Conservation (phyloP, 2,797 vertebrate species). For the Neomorphus geoffroyi region DNA sequence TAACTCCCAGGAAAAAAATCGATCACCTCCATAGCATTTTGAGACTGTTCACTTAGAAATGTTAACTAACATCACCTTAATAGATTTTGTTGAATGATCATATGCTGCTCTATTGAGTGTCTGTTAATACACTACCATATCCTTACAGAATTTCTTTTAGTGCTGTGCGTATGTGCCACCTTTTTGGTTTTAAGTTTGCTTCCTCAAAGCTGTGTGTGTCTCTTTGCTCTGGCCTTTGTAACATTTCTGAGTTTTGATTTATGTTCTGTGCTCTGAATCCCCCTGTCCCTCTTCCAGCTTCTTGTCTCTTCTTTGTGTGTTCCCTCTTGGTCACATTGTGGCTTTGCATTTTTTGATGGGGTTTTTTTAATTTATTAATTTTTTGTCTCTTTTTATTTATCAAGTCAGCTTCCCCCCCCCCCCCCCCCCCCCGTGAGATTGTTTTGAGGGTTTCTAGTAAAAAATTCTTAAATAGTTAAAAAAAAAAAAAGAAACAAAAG, state of each 20-base stretch:
- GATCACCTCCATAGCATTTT: accelerated
- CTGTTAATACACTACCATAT: background rate
- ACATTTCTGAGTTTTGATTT: background rate
- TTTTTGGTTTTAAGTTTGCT: background rate
- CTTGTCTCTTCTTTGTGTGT: background rate
- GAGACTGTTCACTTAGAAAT: background rate
- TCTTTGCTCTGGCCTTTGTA: background rate
- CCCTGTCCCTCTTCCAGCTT: background rate
- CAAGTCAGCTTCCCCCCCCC: no score
- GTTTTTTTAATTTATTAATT: background rate
- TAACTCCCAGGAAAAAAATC: background rate
- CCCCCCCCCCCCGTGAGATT: no score
- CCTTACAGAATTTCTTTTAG: background rate
- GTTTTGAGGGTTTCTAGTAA: background rate
- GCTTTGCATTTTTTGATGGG: no score
- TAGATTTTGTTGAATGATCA: background rate
- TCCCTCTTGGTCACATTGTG: background rate
- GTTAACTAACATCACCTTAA: background rate
- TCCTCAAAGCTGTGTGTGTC: background rate
- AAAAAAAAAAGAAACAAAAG: background rate
- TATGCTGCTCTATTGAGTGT: background rate
- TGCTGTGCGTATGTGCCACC: background rate
- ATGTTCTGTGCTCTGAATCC: background rate
- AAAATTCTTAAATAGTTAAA: background rate
- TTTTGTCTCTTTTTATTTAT: background rate